phyloP scores from a whole-genome alignment of 2,113 vertebrate species.

The Dinomys branickii region DNA sequence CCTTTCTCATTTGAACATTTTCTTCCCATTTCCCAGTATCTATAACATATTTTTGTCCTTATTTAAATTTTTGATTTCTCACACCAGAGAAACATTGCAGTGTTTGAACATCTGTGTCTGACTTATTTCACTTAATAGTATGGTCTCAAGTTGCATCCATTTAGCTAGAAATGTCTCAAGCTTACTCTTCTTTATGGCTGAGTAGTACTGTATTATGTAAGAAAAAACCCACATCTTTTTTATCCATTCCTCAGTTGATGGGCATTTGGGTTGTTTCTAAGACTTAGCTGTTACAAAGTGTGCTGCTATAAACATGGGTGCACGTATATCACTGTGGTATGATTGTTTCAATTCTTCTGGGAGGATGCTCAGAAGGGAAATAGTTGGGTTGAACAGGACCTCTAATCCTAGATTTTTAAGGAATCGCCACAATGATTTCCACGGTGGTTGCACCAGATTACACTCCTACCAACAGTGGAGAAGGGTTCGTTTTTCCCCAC shows the following conservation, averaged over 20 bases:
- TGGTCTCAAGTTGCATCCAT: background rate
- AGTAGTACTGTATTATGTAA: background rate
- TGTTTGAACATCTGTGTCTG: background rate
- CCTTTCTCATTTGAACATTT: background rate
- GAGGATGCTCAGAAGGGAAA: background rate
- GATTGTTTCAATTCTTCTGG: background rate
- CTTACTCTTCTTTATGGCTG: background rate
- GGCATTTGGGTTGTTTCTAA: background rate
- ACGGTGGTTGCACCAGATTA: background rate
- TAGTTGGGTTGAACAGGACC: background rate
- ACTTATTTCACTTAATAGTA: background rate
- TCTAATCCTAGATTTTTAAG: background rate
- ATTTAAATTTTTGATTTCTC: background rate
- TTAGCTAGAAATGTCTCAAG: background rate
- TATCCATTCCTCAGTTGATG: background rate
- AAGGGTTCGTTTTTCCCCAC: background rate
- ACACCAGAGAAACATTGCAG: background rate
- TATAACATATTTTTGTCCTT: background rate
- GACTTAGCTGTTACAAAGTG: background rate
- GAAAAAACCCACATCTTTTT: background rate
- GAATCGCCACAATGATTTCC: background rate
- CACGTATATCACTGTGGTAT: background rate
- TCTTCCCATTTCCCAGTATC: background rate
- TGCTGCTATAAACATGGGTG: background rate
- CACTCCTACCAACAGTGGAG: background rate